Evolutionary conservation across 2,113 vertebrate genomes (phyloP).

Genomic region (Seriola dumerili): DNA sequence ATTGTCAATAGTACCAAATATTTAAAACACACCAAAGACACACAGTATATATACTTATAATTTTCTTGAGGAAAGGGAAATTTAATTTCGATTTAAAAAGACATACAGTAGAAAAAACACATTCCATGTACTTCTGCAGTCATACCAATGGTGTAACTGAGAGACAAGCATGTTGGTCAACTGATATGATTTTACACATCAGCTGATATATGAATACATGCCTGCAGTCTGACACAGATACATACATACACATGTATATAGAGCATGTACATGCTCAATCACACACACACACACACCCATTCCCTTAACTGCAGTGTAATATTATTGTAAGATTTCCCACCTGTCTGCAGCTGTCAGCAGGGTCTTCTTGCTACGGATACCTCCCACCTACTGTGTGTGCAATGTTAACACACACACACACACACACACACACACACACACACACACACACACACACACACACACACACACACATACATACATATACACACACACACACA

Average conservation of each 20-base stretch:
- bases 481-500: conserved; percentile 28
- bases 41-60: no score
- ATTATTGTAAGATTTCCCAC: conserved; percentile 69
- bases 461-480: no score
- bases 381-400: conserved; percentile 59
- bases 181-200: conserved; percentile 2
- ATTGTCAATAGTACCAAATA: background rate
- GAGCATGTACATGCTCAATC: conserved; percentile 11
- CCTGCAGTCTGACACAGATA: conserved; percentile 7
- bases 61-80: no score
- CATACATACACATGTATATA: background rate
- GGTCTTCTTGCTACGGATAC: conserved; percentile 40
- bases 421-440: no score
- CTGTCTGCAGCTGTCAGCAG: conserved; percentile 72
- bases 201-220: conserved; percentile 4
- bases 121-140: no score
- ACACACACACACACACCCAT: conserved; percentile 25
- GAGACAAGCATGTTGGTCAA: background rate
- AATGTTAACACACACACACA: conserved; percentile 35
- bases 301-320: conserved; percentile 37
- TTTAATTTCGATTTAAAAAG: no score
- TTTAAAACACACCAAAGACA: background rate
- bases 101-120: no score
- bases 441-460: no score
- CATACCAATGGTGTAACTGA: no score